Evolutionary conservation across 2,888 invertebrate species (phyloP), one percentile per base, ranked within the genome.

Genomic region (Heliothis peltigera): DNA sequence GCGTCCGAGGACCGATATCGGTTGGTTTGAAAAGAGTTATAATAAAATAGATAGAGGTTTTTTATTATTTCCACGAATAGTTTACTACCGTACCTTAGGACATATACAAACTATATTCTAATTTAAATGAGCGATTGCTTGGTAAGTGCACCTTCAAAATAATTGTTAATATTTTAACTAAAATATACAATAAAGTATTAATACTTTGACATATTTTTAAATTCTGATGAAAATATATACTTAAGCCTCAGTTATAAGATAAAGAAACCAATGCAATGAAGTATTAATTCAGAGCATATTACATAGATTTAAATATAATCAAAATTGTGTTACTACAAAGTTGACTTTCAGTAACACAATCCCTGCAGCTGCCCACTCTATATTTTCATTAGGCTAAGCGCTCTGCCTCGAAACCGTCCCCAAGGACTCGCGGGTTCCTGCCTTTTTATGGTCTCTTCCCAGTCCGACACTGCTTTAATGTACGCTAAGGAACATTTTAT

Each of bases 401-500:
- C 81, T 82, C 77, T 83, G 75, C 79, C 81, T 78, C 65, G 70
- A 79, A 81, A 75, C 70, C 80, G 87, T 91, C 93, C 89, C 91
- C 52, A 64, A 79, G 89, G 92, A 83, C 79, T 79, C 75, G 68
- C 75, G 80, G 83, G 83, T 80, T 84, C 77, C 86, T 82, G 89
- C 87, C 91, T 91, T 92, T 93, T 93, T 92, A 92, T 84, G 88
- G 91, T 88, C 87, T 89, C 88, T 87, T 90, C 89, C 85, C 88
- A 89, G 88, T 88, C 87, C 84, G 87, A 89, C 90, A 87, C 83
- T 87, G 86, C 92, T 92, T 91, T 94, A 94, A 94, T 93, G 93
- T 92, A 88, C 89, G 89, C 89, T 92, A 89, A 91, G 88, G 90
- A 91, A 89, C 91, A 90, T 94, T 94, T 94, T 94, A 93, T 93